Evolutionary conservation across 1,140 invertebrate genomes (phyloP).

Genomic region (Melanaphis sacchari): DNA sequence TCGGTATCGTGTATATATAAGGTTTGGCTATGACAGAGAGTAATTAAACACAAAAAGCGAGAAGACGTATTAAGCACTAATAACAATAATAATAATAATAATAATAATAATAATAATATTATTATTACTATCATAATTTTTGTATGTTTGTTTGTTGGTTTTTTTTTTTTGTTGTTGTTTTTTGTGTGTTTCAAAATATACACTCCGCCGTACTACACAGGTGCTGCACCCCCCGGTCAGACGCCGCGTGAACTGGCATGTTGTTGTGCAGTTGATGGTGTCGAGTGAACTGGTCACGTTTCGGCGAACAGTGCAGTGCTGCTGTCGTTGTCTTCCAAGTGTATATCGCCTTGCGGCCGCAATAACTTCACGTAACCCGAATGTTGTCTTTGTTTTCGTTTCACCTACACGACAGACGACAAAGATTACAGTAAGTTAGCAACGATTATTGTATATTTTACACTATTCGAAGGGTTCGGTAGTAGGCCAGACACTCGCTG

Average conservation of each 20-base stretch:
- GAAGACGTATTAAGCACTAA: background rate
- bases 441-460: background rate
- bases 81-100: background rate
- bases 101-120: background rate
- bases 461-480: background rate
- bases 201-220: background rate
- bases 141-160: background rate
- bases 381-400: slow-evolving; percentile 38
- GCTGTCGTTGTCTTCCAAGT: slow-evolving; percentile 45
- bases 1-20: background rate
- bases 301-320: slow-evolving; percentile 26
- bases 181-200: background rate
- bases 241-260: background rate
- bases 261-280: background rate
- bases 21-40: background rate
- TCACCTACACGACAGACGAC: background rate
- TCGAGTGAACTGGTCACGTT: slow-evolving; percentile 30
- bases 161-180: background rate
- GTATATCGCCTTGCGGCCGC: slow-evolving; percentile 15
- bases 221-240: background rate
- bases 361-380: slow-evolving; percentile 36
- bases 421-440: background rate
- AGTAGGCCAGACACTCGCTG: no score
- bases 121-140: background rate
- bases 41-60: background rate